These are phyloP conservation scores for Dryoscopus gambensis DNA, from an alignment of 2,113 vertebrate species.

Conservation along the genomic window DNA sequence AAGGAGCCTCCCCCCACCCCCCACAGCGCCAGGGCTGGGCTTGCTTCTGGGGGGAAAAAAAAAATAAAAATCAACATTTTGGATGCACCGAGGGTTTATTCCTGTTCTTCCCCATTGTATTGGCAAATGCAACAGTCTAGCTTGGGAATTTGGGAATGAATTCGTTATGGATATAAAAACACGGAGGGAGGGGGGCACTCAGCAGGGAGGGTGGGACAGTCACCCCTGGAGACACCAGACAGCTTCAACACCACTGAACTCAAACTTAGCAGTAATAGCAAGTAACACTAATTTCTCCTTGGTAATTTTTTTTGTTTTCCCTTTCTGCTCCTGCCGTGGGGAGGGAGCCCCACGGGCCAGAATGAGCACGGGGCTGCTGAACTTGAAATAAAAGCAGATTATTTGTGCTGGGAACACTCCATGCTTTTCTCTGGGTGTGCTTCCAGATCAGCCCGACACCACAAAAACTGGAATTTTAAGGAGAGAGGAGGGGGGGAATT, in stretches of 20 bases:
- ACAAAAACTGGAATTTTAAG: not conserved
- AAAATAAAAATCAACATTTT: slow-evolving; percentile 47
- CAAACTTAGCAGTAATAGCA: fast-evolving
- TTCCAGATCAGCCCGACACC: not conserved
- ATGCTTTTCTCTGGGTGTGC: fast-evolving
- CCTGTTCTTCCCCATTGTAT: slow-evolving; percentile 18
- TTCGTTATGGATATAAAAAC: not conserved
- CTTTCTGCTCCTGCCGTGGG: not conserved
- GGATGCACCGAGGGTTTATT: not conserved
- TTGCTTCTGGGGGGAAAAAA: not conserved
- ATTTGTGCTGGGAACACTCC: not conserved
- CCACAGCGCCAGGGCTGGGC: not conserved
- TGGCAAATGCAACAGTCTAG: slow-evolving; percentile 61
- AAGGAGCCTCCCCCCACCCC: slow-evolving; percentile 44
- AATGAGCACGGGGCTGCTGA: fast-evolving
- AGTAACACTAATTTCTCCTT: not conserved
- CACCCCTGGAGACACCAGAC: not conserved
- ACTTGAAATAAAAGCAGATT: not conserved
- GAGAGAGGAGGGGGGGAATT: not conserved
- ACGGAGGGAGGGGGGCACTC: not conserved
- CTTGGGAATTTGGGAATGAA: not conserved
- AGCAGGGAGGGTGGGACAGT: not conserved
- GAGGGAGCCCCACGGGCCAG: not conserved
- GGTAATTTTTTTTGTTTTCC: not conserved
- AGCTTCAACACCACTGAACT: not conserved